Percentiles rank a stretch among this genome's conserved stretches.
These are phyloP conservation scores for Alca torda DNA, from an alignment of 2,797 vertebrate species.

Conservation along the genomic window DNA sequence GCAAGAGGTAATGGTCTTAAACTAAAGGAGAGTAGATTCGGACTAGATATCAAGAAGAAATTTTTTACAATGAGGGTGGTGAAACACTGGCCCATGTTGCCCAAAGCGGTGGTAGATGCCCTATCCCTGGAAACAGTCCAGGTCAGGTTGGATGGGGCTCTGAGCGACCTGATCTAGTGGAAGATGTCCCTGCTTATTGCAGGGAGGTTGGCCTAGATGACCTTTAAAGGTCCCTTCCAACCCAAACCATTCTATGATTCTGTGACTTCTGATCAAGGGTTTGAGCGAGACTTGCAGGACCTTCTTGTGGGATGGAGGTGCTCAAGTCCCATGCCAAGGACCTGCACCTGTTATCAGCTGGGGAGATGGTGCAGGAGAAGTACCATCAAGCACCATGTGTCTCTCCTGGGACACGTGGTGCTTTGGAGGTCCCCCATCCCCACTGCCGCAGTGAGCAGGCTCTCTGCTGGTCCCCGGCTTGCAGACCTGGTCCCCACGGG, in stretches of 20 bases:
- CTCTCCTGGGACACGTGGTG: rapidly evolving
- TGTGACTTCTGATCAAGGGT: background rate
- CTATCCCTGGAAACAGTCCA: background rate
- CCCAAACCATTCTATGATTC: background rate
- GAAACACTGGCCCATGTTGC: background rate
- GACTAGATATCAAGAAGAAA: background rate
- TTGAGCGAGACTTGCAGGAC: background rate
- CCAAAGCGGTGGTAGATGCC: background rate
- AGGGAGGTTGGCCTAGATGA: background rate
- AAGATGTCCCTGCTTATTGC: background rate
- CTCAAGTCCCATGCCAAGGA: background rate
- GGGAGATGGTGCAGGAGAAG: background rate
- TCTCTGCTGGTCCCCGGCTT: background rate
- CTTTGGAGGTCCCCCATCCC: background rate
- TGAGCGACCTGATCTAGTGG: background rate
- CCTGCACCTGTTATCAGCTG: background rate
- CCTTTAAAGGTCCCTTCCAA: background rate
- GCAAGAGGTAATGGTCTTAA: background rate
- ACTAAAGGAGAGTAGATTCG: background rate
- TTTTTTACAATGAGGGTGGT: rapidly evolving
- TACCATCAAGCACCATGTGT: background rate
- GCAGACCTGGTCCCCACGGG: rapidly evolving
- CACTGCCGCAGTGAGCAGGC: rapidly evolving
- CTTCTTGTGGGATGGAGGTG: background rate
- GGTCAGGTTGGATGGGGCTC: rapidly evolving